These are phyloP conservation scores for Agrilus biguttatus DNA, from an alignment of 2,888 invertebrate genomes.

Conservation along the genomic window DNA sequence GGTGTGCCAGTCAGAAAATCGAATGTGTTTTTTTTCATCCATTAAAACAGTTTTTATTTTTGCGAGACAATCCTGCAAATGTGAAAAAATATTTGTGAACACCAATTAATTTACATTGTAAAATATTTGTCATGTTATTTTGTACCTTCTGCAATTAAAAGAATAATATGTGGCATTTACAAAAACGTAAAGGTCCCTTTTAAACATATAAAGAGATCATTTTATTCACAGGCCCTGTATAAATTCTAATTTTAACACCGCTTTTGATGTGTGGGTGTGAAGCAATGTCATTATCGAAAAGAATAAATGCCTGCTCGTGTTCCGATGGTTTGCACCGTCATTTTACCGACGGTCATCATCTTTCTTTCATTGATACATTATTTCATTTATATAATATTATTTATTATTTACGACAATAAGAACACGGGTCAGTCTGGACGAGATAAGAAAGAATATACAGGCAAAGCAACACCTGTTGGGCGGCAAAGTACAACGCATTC, in stretches of 20 bases:
- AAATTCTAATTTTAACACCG: no score
- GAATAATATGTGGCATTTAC: not conserved
- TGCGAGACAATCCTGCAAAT: constrained; percentile 64
- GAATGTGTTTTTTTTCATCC: constrained; percentile 84
- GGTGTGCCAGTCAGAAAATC: constrained; percentile 85
- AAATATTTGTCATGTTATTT: no score
- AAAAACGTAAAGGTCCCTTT: no score
- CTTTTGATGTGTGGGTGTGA: no score
- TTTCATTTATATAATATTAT: constrained; percentile 3
- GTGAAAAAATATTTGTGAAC: no score
- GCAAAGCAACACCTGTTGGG: constrained; percentile 21
- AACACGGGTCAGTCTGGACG: not conserved
- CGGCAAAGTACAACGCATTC: constrained; percentile 4
- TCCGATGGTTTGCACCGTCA: no score
- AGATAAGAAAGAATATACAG: constrained; percentile 10
- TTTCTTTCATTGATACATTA: not conserved
- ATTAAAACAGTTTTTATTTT: constrained; percentile 73
- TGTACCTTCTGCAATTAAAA: not conserved
- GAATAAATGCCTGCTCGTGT: no score
- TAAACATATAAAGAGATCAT: no score
- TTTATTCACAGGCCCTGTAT: no score
- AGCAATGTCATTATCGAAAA: no score
- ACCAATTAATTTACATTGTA: no score
- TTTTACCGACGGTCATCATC: not conserved
- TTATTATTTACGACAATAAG: constrained; percentile 5